A percentile compares a stretch with the other conserved stretches of the same genome.
Evolutionary conservation across 92 coral and sea anemone species (phyloP).

Genomic region (Epizoanthus ramosus): DNA sequence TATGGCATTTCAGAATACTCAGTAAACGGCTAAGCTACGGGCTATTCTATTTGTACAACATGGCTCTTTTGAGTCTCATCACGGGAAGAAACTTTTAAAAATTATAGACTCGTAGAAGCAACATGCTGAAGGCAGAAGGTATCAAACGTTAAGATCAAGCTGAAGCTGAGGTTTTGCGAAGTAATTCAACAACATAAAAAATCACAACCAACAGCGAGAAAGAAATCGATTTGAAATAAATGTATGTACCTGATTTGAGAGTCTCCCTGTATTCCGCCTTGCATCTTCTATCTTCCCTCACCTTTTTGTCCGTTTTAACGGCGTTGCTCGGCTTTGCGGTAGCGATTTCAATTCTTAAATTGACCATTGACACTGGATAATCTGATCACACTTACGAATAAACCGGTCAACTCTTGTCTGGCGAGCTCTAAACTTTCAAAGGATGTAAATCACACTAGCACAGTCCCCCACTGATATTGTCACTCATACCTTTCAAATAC

Average conservation of each 20-base stretch:
- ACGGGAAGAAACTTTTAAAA: no score
- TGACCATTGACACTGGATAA: slow-evolving; percentile 14
- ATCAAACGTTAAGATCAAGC: no score
- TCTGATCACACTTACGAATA: not conserved
- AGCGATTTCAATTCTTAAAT: slow-evolving; percentile 33
- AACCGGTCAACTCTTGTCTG: not conserved
- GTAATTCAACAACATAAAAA: no score
- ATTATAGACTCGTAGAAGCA: no score
- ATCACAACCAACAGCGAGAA: no score
- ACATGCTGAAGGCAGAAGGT: no score
- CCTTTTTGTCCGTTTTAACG: not conserved
- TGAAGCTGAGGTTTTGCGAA: no score
- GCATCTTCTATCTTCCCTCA: not conserved
- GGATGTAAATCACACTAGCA: not conserved
- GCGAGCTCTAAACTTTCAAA: not conserved
- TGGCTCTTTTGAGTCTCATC: no score
- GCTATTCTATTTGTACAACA: no score
- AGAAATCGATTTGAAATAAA: not conserved
- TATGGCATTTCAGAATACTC: no score
- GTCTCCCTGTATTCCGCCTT: slow-evolving; percentile 5
- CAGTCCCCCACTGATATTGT: not conserved
- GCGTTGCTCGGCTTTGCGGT: slow-evolving; percentile 7
- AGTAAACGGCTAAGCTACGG: no score
- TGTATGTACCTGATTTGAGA: slow-evolving; percentile 28
- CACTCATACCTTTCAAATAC: slow-evolving; percentile 16